These are phyloP conservation scores for Ctena decussata DNA, from an alignment of 2,888 invertebrate species.

Conservation along the genomic window DNA sequence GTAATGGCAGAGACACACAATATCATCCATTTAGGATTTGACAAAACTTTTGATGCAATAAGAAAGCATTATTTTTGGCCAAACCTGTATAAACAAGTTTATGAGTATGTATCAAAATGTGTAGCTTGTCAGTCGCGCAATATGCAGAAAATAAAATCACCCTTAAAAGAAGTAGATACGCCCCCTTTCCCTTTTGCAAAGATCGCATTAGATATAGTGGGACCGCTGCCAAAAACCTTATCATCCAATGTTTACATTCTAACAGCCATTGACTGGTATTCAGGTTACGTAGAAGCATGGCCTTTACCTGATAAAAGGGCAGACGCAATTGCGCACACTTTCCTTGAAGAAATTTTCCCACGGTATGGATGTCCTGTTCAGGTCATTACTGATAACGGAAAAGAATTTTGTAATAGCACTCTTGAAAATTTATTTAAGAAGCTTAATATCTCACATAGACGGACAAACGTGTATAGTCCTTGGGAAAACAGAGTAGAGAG, in stretches of 20 bases:
- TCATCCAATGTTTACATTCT: constrained; percentile 34
- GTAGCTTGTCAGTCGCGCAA: too few species aligned
- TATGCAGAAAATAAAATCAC: background rate
- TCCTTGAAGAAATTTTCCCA: constrained; percentile 12
- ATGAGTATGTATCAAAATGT: too few species aligned
- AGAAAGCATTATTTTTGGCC: background rate
- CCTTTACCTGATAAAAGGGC: constrained; percentile 20
- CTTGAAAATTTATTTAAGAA: constrained; percentile 16
- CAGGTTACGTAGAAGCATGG: constrained; percentile 27
- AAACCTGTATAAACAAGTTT: too few species aligned
- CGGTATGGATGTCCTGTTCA: constrained; percentile 12
- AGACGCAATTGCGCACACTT: constrained; percentile 2
- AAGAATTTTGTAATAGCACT: constrained; percentile 20
- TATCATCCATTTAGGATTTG: too few species aligned
- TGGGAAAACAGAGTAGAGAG: constrained; percentile 26
- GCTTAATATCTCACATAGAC: constrained; percentile 31
- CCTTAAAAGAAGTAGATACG: too few species aligned
- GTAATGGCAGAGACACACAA: background rate
- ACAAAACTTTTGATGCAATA: background rate
- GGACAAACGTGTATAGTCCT: constrained; percentile 9
- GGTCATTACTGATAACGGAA: constrained; percentile 39
- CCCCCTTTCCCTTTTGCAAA: too few species aligned
- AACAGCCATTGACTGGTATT: constrained; percentile 12
- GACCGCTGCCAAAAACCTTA: constrained; percentile 30
- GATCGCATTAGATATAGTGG: constrained; percentile 23